Percentiles rank a stretch among this genome's conserved stretches.
Evolutionary conservation across 92 coral and sea anemone species (phyloP).

Genomic region (Epizoanthus scotinus): DNA sequence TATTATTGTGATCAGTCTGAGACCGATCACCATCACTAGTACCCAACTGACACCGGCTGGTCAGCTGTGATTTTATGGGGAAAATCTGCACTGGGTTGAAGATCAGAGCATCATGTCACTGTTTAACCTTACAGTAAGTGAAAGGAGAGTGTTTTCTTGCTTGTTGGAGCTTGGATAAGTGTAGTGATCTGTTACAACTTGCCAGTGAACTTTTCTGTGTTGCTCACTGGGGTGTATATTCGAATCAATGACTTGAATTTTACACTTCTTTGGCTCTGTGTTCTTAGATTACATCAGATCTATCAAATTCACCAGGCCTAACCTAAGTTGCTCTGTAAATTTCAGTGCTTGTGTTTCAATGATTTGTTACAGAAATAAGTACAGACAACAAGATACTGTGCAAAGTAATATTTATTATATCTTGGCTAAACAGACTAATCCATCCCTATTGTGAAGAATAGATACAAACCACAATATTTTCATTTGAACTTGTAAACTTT

Average conservation of each 20-base stretch:
- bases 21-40: background rate
- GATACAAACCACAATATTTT: conserved; percentile 5
- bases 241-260: background rate
- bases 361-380: no score
- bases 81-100: background rate
- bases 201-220: conserved; percentile 4
- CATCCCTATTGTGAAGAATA: conserved; percentile 19
- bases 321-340: background rate
- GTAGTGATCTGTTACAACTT: background rate
- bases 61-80: background rate
- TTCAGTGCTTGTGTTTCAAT: no score
- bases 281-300: conserved; percentile 3
- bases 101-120: conserved; percentile 65
- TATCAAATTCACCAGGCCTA: background rate
- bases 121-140: conserved; percentile 72
- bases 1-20: conserved; percentile 16
- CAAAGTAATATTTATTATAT: no score
- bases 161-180: conserved; percentile 12
- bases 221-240: conserved; percentile 11
- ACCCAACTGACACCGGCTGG: background rate
- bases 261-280: background rate
- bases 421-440: background rate
- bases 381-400: no score
- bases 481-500: background rate
- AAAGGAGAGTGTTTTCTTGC: background rate